Evolutionary conservation across 1,140 invertebrate genomes (phyloP), one percentile per base, ranked within the genome.

Genomic region (Drosophila seguyi): DNA sequence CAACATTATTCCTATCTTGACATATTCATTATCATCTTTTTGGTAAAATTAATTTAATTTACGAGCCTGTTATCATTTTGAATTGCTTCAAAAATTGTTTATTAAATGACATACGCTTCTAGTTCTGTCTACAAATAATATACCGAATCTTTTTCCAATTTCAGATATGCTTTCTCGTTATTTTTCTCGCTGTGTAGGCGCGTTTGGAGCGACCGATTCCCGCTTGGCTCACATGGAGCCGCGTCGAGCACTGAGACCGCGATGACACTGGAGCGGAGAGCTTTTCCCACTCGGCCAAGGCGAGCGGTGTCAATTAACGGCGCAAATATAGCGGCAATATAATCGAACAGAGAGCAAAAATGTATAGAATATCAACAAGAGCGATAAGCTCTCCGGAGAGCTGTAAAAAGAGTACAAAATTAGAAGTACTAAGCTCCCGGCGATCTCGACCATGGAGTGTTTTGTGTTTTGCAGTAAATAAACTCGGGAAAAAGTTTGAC

Each of bases 291-390:
- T 41, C 63, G 67, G 29, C 44, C 68, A 69, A 75, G 71, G 69
- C 69, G 63, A 88, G 76, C 55, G 56, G 76, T 90, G 74, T 81
- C 85, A 90, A 88, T 86, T 82, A 72, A 67, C 65, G 72, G 45
- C 79, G 45, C 83, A 67, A 82, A 85, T 81, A 76, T 38, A 72
- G 50, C 41, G 41, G 41, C 52, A 63, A 59, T 42, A 75, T 62
- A 63, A 72, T 72, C 69, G 69, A 71, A 57, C 22, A n/a, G 44
- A 39, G 47, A 29, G 25, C 0, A 11, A 27, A 53, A 13, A 20
- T 20, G 3, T 22, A 44, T 44, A 38, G 14, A 55, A 55, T 55
- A 65, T 59, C 39, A 39, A 36, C 42, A 58, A 50, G 67, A 59
- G 66, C 67, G 52, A 71, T 72, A 72, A 59, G 66, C 36, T 53